Base-by-base conservation (phyloP, 1,140 invertebrate species). In the Sinonovacula constricta region DNA sequence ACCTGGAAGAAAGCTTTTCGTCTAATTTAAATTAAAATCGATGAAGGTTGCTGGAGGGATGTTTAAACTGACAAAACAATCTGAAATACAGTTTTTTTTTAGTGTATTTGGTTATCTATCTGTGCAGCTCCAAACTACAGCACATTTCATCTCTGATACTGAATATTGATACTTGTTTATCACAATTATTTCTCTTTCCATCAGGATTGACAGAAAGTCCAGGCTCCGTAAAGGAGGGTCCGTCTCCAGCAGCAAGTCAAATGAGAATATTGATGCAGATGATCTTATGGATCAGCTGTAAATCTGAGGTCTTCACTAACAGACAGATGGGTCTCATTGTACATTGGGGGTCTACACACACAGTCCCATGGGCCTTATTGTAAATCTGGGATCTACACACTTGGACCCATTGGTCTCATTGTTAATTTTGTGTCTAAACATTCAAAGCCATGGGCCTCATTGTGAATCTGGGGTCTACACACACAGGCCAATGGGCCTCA, bases 191-290 rank as follows among this genome's bases (percentile, higher is more conserved):
- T 67, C 18, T 57, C 24, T n/a, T 33, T 39, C 24, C 66, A 67
- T 28, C 45, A 78, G 75, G n/a, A 60, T 24, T 53, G 65, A 59
- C n/a, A 51, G 66, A 26, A 68, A 68, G 18, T 49, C 65, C 28
- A 26, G 75, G 39, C 67, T 68, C 30, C 57, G 72, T 45, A 76
- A 70, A 51, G 36, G 30, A 31, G 63, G 62, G 3, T 76, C 72
- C 10, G 18, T 5, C n/a, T 54, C 28, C 10, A 76, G 75, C 49
- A 76, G 57, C 31, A 66, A 30, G 34, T 77, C 53, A 18, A 51
- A 34, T 54, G 65, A 70, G 3, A 62, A 68, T 24, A 53, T 70
- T 26, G 75, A 69, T 53, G 59, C 54, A 5, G 75, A 69, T 26
- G 56, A 69, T 54, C 56, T 78, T 15, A 22, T 78, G 24, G 75